Evolutionary conservation across 2,113 vertebrate species (phyloP), one percentile per base, ranked within the genome.

Genomic region (Ochotona curzoniae): DNA sequence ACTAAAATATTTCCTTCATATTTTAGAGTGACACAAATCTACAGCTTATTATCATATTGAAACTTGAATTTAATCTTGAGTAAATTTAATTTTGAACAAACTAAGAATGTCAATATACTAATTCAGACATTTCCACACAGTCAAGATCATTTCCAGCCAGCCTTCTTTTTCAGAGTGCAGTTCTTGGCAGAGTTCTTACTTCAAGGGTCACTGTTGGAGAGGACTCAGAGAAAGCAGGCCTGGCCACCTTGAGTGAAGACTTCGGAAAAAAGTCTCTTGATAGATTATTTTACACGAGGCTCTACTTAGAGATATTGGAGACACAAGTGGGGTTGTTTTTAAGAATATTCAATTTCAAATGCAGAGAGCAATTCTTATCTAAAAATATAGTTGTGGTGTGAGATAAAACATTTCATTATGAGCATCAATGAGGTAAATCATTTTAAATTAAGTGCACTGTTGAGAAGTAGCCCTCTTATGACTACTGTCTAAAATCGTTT

Each of bases 71-170:
- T 83, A 57, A 87, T 73, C 93, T 47, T 83, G 83, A 92, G 83
- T 67, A 79, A 75, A 92, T 80, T 79, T 70, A 86, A 93, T 93
- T 95, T 92, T 95, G 66, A 94, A 81, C 64, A 95, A 91, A 51
- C 54, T 67, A 38, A 89, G 44, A 28, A 76, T 89, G 60, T 75
- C 25, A 4, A 3, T 47, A 11, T 87, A 89, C 47, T 90, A 38
- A 84, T 61, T 83, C 25, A 83, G 76, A 47, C 8, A 60, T 1
- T 21, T 17, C 23, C 35, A 88, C 5, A 49, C 17, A 28, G 75
- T 88, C 44, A 82, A 17, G 1, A 3, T 1, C 3, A 7, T 82
- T 82, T 78, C 1, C 5, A 60, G 17, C 8, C 17, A 28, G 79
- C 47, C 61, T 76, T 1, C 2, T 71, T 20, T 64, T 75, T 5